Percentiles rank a stretch among this genome's conserved stretches.
Conservation (phyloP, 2,888 invertebrate species). For the Barypeithes pellucidus region DNA sequence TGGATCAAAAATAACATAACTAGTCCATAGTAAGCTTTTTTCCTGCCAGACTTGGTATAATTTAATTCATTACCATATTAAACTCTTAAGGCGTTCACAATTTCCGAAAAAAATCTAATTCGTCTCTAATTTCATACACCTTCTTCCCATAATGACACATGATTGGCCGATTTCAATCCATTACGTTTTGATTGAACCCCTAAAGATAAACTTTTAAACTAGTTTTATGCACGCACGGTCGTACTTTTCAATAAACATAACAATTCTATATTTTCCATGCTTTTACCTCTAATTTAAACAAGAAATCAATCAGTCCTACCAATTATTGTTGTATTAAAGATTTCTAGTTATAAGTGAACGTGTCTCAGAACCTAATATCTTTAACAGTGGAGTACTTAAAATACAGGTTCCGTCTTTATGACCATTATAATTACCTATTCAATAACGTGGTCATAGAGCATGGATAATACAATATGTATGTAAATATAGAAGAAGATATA, state of each 20-base stretch:
- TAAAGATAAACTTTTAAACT: slow-evolving; percentile 26
- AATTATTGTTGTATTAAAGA: slow-evolving; percentile 37
- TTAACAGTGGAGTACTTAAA: slow-evolving; percentile 14
- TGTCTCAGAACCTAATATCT: slow-evolving; percentile 18
- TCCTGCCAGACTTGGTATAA: too few relatives aligned
- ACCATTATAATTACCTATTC: too few relatives aligned
- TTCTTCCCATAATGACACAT: slow-evolving; percentile 7
- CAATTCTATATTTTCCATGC: slow-evolving; percentile 39
- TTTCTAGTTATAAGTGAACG: slow-evolving; percentile 43
- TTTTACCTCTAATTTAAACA: slow-evolving; percentile 45
- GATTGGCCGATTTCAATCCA: slow-evolving; percentile 8
- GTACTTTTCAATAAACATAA: slow-evolving; percentile 35
- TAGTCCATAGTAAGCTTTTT: too few relatives aligned
- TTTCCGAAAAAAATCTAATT: neutral
- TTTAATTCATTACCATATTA: too few relatives aligned
- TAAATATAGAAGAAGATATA: too few relatives aligned
- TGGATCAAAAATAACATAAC: too few relatives aligned
- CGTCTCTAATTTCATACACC: neutral
- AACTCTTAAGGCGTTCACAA: neutral
- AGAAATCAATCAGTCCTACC: slow-evolving; percentile 31
- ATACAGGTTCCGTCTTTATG: too few relatives aligned
- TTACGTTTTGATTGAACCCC: slow-evolving; percentile 27
- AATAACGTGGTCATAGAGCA: too few relatives aligned
- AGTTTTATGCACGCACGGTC: slow-evolving; percentile 29
- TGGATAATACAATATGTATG: too few relatives aligned